Evolutionary conservation across 2,113 vertebrate species (phyloP), one percentile per base, ranked within the genome.

Genomic region (Hoplias malabaricus): DNA sequence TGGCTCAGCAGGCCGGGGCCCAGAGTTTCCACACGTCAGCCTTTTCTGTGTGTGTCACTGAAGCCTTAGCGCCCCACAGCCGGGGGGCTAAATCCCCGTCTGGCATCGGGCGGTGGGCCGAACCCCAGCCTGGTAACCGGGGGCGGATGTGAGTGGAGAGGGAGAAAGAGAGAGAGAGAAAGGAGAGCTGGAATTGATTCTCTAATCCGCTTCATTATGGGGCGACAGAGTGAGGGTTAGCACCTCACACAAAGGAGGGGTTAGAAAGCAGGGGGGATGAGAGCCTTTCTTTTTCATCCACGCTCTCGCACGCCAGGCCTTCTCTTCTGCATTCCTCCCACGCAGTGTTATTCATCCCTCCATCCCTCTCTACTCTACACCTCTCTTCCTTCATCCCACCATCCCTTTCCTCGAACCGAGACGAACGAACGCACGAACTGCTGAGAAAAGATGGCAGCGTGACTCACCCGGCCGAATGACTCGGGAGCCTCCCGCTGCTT

Each of bases 151-250:
- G 82, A 29, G 66, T n/a, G n/a, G n/a, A n/a, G n/a, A n/a, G n/a
- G n/a, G n/a, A n/a, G n/a, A n/a, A n/a, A n/a, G n/a, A n/a, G n/a
- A n/a, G n/a, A n/a, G 48, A 38, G 67, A 71, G 82, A 79, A 56
- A 80, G 77, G 74, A 16, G 70, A 59, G 65, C 71, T 48, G 54
- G 71, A 82, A 82, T 79, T 83, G 82, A 86, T 86, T 77, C 77
- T 43, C 81, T 86, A 88, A 88, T 84, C 81, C 80, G 38, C 46
- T 65, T 82, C 73, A 83, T 82, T 57, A 80, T 69, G 71, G 57
- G 48, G 77, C 25, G 48, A 83, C 74, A 80, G 84, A 69, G 80
- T 73, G 43, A 13, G 69, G 61, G 76, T 69, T 42, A 79, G 57
- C 67, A 78, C 56, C 78, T 75, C 69, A 81, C 71, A 68, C 43